Conservation (phyloP, 2,113 vertebrate genomes). For the Ornithorhynchus anatinus region DNA sequence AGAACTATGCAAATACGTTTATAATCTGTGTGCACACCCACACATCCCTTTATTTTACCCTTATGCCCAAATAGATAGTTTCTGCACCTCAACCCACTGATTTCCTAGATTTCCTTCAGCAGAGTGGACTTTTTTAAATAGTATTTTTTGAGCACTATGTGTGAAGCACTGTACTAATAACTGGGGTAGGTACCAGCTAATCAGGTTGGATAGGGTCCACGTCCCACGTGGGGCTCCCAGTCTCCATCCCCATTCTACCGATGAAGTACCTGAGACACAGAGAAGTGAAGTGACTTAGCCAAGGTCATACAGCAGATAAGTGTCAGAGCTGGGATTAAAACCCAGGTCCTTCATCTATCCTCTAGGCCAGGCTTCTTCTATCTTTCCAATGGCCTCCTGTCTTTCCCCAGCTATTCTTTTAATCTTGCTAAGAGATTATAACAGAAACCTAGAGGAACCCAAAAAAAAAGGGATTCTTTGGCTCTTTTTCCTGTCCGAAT, state of each 20-base stretch:
- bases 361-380: too few relatives aligned
- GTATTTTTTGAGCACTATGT: constrained; percentile 33
- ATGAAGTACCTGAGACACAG: too few relatives aligned
- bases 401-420: not conserved
- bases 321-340: too few relatives aligned
- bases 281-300: too few relatives aligned
- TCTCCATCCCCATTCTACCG: too few relatives aligned
- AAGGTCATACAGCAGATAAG: too few relatives aligned
- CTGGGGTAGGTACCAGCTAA: too few relatives aligned
- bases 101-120: not conserved
- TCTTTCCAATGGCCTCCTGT: constrained; percentile 26
- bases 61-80: constrained; percentile 21
- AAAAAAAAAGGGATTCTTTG: constrained; percentile 35
- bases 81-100: not conserved
- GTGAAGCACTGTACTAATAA: too few relatives aligned
- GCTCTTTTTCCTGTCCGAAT: constrained; percentile 33
- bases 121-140: not conserved
- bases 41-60: not conserved
- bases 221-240: too few relatives aligned
- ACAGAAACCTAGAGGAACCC: constrained; percentile 33
- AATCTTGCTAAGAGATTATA: constrained; percentile 46
- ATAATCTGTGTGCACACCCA: not conserved
- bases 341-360: too few relatives aligned
- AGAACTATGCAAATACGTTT: not conserved
- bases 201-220: too few relatives aligned